Evolutionary conservation across 2,797 vertebrate species (phyloP).

Genomic region (Coendou prehensilis): DNA sequence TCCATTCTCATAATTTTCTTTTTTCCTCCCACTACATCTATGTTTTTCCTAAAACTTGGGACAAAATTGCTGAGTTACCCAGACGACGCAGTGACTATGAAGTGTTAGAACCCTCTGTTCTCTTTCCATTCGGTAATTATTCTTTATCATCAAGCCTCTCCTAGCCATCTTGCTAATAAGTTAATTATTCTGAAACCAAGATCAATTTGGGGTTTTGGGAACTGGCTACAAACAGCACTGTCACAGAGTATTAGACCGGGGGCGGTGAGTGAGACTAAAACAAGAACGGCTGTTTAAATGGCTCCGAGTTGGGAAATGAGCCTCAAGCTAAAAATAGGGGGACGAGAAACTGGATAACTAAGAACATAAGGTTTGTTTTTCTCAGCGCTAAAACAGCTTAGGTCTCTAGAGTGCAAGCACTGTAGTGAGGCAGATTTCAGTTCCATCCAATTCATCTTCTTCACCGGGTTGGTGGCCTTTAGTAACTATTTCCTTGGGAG

Average conservation of each 20-base stretch:
- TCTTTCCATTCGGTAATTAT: constrained; percentile 24
- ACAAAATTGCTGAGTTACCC: constrained; percentile 32
- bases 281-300: not conserved
- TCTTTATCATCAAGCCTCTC: constrained; percentile 32
- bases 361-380: not conserved
- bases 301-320: constrained; percentile 26
- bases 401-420: not conserved
- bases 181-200: constrained; percentile 68
- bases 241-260: not conserved
- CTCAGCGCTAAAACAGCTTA: not conserved
- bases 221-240: not conserved
- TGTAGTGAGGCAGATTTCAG: not conserved
- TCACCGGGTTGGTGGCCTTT: not conserved
- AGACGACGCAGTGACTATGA: not conserved
- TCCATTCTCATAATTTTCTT: not conserved
- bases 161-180: constrained; percentile 45
- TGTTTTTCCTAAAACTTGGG: constrained; percentile 36
- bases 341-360: constrained; percentile 23
- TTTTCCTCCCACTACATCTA: not conserved
- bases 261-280: not conserved
- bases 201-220: not conserved
- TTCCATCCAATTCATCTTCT: not conserved
- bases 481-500: not conserved
- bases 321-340: constrained; percentile 39
- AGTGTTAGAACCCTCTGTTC: not conserved